These are phyloP conservation scores for Tinamus major DNA, from an alignment of 2,797 vertebrate genomes.

Conservation along the genomic window DNA sequence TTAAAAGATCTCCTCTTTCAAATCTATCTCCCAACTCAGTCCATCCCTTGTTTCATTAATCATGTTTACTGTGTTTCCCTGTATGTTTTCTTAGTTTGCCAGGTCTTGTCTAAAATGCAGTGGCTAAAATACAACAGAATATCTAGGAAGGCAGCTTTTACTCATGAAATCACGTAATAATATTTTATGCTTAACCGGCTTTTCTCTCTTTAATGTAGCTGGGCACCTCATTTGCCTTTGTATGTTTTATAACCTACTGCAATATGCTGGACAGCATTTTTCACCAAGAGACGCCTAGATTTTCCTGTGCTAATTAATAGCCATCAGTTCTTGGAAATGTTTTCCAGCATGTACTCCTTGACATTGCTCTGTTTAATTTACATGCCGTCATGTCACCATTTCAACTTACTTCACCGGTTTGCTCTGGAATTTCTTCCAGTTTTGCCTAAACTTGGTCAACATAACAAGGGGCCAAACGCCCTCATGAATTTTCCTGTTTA, in stretches of 20 bases:
- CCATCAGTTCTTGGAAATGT: not conserved
- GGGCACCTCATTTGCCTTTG: not conserved
- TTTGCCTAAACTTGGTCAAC: slow-evolving; percentile 4
- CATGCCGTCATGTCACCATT: not conserved
- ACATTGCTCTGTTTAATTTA: not conserved
- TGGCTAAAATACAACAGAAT: slow-evolving; percentile 2
- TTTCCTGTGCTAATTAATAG: slow-evolving; percentile 23
- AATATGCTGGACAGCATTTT: not conserved
- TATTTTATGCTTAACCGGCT: not conserved
- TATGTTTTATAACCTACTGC: not conserved
- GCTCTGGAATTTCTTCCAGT: slow-evolving; percentile 2
- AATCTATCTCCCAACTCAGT: not conserved
- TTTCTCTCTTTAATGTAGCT: not conserved
- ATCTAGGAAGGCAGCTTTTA: not conserved
- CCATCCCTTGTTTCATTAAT: slow-evolving; percentile 8
- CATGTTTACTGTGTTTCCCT: slow-evolving; percentile 17
- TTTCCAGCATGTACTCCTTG: not conserved
- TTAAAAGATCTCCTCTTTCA: not conserved
- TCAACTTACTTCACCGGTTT: not conserved
- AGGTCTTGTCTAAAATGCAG: slow-evolving; percentile 19
- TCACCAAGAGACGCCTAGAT: not conserved
- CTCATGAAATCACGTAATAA: not conserved
- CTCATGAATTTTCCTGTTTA: not conserved
- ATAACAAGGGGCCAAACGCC: not conserved
- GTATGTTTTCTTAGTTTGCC: not conserved